Evolutionary conservation across 1,140 invertebrate species (phyloP), one percentile per base, ranked within the genome.

Genomic region (Teleopsis dalmanni): DNA sequence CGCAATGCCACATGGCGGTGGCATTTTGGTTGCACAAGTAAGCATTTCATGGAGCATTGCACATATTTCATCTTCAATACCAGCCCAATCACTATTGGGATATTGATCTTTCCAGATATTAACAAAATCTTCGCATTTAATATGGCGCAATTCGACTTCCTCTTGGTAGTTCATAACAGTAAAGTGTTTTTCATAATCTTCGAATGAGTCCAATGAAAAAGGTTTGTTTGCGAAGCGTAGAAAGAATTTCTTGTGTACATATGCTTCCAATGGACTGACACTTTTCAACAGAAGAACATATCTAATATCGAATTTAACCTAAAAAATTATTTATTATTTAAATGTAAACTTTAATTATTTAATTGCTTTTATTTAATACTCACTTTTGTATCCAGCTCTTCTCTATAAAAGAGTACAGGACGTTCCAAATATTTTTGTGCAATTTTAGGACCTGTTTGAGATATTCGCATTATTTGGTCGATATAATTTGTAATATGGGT

Each of bases 161-260:
- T 79, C 76, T 46, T 72, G 76, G 65, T 95, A 95, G 71, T 95
- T 95, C 88, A 94, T 93, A 0, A 94, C 91, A 18, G 91, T 94
- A 57, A 92, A 94, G 76, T 95, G 92, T 64, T 89, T 85, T 62
- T 93, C 85, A 71, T 91, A 92, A 57, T 87, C 82, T 56, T 94
- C 84, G 62, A 94, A 86, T 63, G 85, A 73, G 55, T 83, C 78
- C 43, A 95, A 57, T 36, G 80, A 80, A 73, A 88, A 95, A 25
- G 79, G 71, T 72, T 83, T 84, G 65, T 95, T 94, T 1, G 91
- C 83, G 74, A 95, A 94, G 53, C 92, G 77, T 10, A 95, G 66
- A 70, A 90, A 94, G 70, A 95, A 95, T 48, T 91, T 85, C 40
- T 81, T 81, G 60, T 94, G 91, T 7, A 84, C 77, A 70, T 82